Base-by-base conservation (phyloP, 2,113 vertebrate species). In the Plectropomus leopardus region DNA sequence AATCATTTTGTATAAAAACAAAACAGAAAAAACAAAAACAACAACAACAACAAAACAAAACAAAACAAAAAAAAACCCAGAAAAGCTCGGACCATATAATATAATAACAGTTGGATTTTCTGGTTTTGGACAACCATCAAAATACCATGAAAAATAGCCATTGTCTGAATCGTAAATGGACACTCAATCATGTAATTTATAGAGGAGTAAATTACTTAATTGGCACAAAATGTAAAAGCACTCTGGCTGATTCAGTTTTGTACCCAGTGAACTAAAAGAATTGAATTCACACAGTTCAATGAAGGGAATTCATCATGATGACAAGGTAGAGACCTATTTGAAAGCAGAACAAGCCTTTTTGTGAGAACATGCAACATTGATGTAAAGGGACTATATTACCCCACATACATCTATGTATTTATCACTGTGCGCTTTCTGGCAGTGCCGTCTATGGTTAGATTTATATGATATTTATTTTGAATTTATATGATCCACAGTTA, bases 101-200 rank as follows among this genome's bases (percentile, higher is more conserved):
- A 50, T 28, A 40, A 48, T 58, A 55, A 64, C 11, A 34, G 16
- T 32, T 32, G 34, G 17, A 47, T 73, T 55, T 66, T 48, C 15
- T 15, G 60, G 26, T 36, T 48, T 8, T 15, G 36, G 53, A 72
- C n/a, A 59, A 8, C 13, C n/a, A 21, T 36, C 19, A 44, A 71
- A 40, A 59, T n/a, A 23, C 1, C 64, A 19, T 72, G 45, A 66
- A 34, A 28, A 57, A 57, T 13, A 60, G 61, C 16, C 5, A 21
- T 19, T 0, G 4, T 72, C 64, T 67, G 7, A 51, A 36, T 16
- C 72, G 23, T 48, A 53, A 55, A 59, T 73, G 5, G 76, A 45
- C 23, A 32, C 42, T 45, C 54, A 53, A 40, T 40, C 55, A 28
- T 58, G 30, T 85, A 45, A 85, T 83, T 86, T 72, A 86, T 53